A percentile compares a stretch with the other conserved stretches of the same genome.
Conservation (phyloP, 2,888 invertebrate species). For the Myopa testacea region DNA sequence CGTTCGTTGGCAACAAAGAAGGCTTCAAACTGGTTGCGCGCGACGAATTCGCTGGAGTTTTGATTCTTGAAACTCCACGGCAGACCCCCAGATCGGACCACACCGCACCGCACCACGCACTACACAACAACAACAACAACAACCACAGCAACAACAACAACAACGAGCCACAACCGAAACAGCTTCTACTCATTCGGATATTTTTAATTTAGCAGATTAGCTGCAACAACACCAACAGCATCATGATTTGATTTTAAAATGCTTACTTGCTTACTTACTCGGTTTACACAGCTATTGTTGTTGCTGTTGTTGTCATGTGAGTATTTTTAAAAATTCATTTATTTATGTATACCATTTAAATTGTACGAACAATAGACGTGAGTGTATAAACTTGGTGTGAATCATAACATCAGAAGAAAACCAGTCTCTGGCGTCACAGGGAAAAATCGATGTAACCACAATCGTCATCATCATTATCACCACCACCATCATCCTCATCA, state of each 20-base stretch:
- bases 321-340: neutral
- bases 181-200: slow-evolving; percentile 23
- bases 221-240: slow-evolving; percentile 6
- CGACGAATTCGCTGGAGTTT: neutral
- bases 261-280: neutral
- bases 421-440: neutral
- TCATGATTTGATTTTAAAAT: slow-evolving; percentile 5
- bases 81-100: neutral
- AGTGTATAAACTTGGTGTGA: neutral
- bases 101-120: slow-evolving; percentile 8
- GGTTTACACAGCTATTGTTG: neutral
- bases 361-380: neutral
- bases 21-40: slow-evolving; percentile 31
- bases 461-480: neutral
- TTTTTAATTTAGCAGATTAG: slow-evolving; percentile 21
- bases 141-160: neutral
- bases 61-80: slow-evolving; percentile 25
- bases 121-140: neutral
- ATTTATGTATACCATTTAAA: neutral
- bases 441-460: neutral
- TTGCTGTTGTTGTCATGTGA: neutral
- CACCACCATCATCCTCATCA: neutral
- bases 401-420: neutral
- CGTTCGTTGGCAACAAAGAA: slow-evolving; percentile 2
- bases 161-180: neutral